A percentile compares a stretch with the other conserved stretches of the same genome.
These are phyloP conservation scores for Drosophila prosaltans DNA, from an alignment of 1,140 invertebrate species.

Conservation along the genomic window DNA sequence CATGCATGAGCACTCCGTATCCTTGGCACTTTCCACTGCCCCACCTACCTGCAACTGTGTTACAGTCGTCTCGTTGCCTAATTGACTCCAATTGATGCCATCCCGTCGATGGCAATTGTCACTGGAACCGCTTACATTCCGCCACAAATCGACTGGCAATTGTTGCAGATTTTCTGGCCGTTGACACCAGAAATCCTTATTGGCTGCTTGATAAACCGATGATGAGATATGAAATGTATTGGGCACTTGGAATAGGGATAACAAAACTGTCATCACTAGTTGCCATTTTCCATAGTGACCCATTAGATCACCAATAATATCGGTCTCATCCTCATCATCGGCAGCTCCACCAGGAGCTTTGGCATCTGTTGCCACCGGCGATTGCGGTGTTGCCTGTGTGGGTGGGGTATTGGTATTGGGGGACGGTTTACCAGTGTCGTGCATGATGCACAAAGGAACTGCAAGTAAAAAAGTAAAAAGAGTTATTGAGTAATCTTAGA, in stretches of 20 bases:
- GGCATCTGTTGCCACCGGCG: constrained; percentile 41
- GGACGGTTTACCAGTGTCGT: constrained; percentile 73
- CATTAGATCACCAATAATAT: constrained; percentile 87
- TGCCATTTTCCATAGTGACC: constrained; percentile 91
- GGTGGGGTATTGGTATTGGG: constrained; percentile 49
- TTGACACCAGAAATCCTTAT: constrained; percentile 87
- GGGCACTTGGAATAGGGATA: constrained; percentile 89
- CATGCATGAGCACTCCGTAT: constrained; percentile 6
- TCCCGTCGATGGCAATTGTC: constrained; percentile 83
- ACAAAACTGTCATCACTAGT: constrained; percentile 87
- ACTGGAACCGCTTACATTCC: constrained; percentile 85
- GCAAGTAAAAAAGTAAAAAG: constrained; percentile 20
- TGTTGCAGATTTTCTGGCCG: constrained; percentile 84
- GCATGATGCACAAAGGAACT: constrained; percentile 79
- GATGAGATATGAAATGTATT: constrained; percentile 90
- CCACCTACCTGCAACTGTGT: constrained; percentile 49
- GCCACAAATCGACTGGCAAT: constrained; percentile 85
- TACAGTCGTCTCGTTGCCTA: constrained; percentile 48
- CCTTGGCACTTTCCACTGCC: neutral
- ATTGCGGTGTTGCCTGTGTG: constrained; percentile 53
- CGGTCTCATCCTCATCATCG: constrained; percentile 84
- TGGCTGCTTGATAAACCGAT: constrained; percentile 86
- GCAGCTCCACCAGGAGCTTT: constrained; percentile 19
- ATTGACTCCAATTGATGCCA: constrained; percentile 68
- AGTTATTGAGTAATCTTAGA: neutral